Conservation (phyloP, 2,888 invertebrate genomes). For the Troides helena region DNA sequence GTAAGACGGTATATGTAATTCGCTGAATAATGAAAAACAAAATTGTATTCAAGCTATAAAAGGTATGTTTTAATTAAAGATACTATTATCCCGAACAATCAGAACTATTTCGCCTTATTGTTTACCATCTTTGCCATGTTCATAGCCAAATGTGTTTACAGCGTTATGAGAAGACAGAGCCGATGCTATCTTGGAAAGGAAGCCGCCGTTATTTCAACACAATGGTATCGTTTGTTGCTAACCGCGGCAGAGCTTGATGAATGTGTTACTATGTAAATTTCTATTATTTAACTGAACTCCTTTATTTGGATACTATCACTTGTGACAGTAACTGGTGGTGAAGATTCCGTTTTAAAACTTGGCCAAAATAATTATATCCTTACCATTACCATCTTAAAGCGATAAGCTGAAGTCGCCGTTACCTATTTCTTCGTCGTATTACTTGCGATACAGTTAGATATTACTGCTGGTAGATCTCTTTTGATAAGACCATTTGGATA, state of each 20-base stretch:
- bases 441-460: too few species aligned
- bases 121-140: constrained; percentile 22
- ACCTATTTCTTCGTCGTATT: too few species aligned
- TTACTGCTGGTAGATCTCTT: too few species aligned
- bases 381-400: too few species aligned
- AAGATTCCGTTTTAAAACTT: not conserved
- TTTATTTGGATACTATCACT: not conserved
- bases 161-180: constrained; percentile 25
- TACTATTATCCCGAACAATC: constrained; percentile 24
- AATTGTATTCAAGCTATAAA: constrained; percentile 25
- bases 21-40: constrained; percentile 22
- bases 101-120: constrained; percentile 28
- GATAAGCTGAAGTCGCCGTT: too few species aligned
- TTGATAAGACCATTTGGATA: too few species aligned
- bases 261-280: not conserved
- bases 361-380: too few species aligned
- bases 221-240: constrained; percentile 27
- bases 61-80: constrained; percentile 28
- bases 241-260: constrained; percentile 16
- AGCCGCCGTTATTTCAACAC: constrained; percentile 28
- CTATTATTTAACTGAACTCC: not conserved
- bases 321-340: not conserved
- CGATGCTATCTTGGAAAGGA: constrained; percentile 27
- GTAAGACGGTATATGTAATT: constrained; percentile 5
- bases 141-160: constrained; percentile 28